Evolutionary conservation across 37 sponge, comb jelly and placozoan species (phyloP).

Genomic region (Bolinopsis microptera): DNA sequence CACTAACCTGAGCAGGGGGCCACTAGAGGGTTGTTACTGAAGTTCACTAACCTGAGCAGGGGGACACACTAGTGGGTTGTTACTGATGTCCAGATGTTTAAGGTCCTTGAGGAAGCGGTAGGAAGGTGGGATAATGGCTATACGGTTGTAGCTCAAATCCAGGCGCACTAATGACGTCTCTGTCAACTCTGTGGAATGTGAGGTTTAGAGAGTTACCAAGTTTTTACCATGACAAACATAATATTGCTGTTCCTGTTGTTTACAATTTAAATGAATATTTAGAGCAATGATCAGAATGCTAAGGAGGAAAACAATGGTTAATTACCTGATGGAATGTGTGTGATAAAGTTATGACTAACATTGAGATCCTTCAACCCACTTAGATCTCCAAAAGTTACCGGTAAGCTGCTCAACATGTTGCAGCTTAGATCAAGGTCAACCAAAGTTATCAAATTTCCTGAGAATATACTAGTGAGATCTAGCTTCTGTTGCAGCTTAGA

Average conservation of each 20-base stretch:
- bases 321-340: constrained; percentile 45
- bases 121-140: constrained; percentile 38
- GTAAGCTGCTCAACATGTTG: constrained; percentile 54
- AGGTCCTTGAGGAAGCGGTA: constrained; percentile 50
- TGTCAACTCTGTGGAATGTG: not conserved
- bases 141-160: constrained; percentile 32
- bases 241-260: no score
- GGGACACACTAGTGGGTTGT: constrained; percentile 41
- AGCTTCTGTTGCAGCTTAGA: constrained; percentile 50
- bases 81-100: not conserved
- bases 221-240: no score
- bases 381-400: not conserved
- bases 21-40: no score
- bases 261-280: no score
- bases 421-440: constrained; percentile 23
- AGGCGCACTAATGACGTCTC: constrained; percentile 8
- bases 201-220: no score
- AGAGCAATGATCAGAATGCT: no score
- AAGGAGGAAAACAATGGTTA: not conserved
- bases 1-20: no score
- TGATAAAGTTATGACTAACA: constrained; percentile 5
- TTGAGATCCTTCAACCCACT: not conserved
- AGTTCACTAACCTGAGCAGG: constrained; percentile 37
- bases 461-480: no score
- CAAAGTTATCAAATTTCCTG: not conserved